Evolutionary conservation across 2,888 invertebrate species (phyloP).

Genomic region (Marronus borbonicus): DNA sequence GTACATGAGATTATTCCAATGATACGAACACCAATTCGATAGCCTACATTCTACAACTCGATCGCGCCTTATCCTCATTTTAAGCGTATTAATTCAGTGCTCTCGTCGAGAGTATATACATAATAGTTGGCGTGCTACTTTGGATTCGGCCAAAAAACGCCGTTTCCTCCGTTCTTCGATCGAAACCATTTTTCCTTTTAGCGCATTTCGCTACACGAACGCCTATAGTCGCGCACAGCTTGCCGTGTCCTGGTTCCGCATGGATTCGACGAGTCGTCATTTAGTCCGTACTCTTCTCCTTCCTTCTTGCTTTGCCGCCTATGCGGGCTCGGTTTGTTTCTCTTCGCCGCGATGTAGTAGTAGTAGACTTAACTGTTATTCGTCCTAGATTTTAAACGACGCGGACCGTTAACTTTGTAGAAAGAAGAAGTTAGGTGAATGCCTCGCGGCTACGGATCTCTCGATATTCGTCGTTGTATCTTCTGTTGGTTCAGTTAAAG

Average conservation of each 20-base stretch:
- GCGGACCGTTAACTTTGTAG: conserved; percentile 39
- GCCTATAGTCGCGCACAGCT: neutral
- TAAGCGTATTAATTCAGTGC: neutral
- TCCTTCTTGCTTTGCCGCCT: too few species aligned
- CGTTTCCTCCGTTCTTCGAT: neutral
- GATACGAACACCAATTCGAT: neutral
- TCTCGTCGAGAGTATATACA: neutral
- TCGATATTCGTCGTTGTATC: neutral
- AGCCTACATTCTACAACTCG: neutral
- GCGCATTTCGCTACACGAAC: neutral
- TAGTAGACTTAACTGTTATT: conserved; percentile 39
- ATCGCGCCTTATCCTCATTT: neutral
- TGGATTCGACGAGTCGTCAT: too few species aligned
- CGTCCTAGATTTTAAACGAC: conserved; percentile 39
- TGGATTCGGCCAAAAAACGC: neutral
- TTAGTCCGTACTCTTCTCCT: too few species aligned
- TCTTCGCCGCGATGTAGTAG: neutral
- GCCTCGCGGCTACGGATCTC: conserved; percentile 28
- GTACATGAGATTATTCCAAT: too few species aligned
- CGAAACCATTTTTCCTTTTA: neutral
- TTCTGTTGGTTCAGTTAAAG: neutral
- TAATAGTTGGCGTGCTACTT: neutral
- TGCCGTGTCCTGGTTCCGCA: neutral
- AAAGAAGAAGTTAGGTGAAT: conserved; percentile 44
- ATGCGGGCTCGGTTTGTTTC: neutral